Conservation (phyloP, 2,797 vertebrate species). For the Ammospiza maritima region DNA sequence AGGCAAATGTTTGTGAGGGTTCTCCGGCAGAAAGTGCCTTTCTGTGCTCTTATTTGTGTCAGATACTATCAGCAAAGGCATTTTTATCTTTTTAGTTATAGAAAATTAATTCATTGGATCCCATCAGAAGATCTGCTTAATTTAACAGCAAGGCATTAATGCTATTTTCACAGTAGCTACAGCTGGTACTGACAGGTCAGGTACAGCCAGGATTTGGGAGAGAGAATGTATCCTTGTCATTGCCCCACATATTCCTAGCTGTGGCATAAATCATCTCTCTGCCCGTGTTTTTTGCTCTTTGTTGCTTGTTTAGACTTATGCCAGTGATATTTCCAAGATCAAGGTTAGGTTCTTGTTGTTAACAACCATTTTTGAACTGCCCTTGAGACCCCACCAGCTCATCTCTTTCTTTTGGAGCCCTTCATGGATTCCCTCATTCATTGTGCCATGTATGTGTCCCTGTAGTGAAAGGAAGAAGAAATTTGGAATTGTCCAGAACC, state of each 20-base stretch:
- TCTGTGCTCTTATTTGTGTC: not conserved
- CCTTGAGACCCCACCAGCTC: not conserved
- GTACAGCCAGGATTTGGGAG: not conserved
- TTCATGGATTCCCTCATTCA: not conserved
- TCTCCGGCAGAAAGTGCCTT: conserved; percentile 1
- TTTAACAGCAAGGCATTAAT: not conserved
- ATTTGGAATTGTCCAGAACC: not conserved
- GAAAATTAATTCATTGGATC: not conserved
- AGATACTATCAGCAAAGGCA: not conserved
- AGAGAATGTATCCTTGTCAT: not conserved
- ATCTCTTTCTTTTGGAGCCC: not conserved
- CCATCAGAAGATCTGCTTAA: not conserved
- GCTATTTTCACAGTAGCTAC: not conserved
- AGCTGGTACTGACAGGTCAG: not conserved
- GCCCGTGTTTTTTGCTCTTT: fast-evolving
- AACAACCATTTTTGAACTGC: not conserved
- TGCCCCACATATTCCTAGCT: not conserved
- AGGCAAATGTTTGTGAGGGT: not conserved
- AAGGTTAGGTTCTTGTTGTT: not conserved
- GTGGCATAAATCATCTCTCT: not conserved
- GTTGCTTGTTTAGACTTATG: not conserved
- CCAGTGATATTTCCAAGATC: not conserved
- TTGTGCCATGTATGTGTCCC: not conserved
- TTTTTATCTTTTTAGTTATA: not conserved
- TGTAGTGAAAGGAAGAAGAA: not conserved